These are phyloP conservation scores for Hepsetus odoe DNA, from an alignment of 2,113 vertebrate species.

Conservation along the genomic window DNA sequence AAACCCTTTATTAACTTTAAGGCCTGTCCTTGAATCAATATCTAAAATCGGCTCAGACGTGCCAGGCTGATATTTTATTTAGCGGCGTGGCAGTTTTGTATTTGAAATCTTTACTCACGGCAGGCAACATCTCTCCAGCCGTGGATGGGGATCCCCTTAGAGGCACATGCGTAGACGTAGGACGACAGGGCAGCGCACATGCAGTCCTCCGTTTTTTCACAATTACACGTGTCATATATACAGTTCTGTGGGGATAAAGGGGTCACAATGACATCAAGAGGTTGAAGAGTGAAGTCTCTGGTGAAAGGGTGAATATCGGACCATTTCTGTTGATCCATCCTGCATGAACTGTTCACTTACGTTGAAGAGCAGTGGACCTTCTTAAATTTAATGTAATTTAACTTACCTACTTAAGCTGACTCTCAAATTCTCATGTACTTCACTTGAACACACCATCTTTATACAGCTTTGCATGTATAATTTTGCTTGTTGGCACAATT, in stretches of 20 bases:
- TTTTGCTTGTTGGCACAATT: no score
- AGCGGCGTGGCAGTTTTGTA: background rate
- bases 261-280: no score
- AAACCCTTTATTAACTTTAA: background rate
- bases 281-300: no score
- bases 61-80: background rate
- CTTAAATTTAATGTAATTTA: no score
- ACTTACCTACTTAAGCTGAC: no score
- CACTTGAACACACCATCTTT: no score
- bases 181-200: conserved; percentile 88
- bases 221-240: conserved; percentile 91
- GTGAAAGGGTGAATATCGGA: no score
- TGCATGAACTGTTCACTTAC: no score
- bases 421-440: no score
- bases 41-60: background rate
- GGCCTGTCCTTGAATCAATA: background rate
- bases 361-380: no score
- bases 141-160: conserved; percentile 71
- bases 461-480: no score
- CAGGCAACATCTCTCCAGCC: conserved; percentile 80
- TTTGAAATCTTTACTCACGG: conserved; percentile 65
- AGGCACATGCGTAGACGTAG: conserved; percentile 81
- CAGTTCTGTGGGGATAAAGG: conserved; percentile 87
- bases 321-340: no score
- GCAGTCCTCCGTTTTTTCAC: conserved; percentile 85